These are phyloP conservation scores for Carpatolechia fugitivella DNA, from an alignment of 2,888 invertebrate species.

Conservation along the genomic window DNA sequence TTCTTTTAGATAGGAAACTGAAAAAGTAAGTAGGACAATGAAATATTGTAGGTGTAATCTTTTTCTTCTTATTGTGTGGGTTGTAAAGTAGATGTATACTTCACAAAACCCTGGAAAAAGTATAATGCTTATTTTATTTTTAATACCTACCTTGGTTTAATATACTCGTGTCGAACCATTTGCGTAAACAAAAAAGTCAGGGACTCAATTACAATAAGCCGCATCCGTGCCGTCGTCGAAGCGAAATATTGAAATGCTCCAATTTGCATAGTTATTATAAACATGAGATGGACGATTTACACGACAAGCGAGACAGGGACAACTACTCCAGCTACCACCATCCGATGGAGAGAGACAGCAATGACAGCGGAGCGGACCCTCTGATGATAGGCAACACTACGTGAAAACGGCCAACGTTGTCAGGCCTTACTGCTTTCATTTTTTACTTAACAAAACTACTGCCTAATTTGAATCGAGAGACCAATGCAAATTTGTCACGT, in stretches of 20 bases:
- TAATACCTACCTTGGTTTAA: not conserved
- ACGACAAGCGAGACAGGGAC: conserved; percentile 37
- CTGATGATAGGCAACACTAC: conserved; percentile 17
- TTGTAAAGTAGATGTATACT: not conserved
- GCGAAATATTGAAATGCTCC: conserved; percentile 65
- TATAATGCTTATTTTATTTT: no score
- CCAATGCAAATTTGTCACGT: conserved; percentile 27
- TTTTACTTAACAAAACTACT: conserved; percentile 20
- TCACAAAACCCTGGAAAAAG: no score
- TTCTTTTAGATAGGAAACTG: no score
- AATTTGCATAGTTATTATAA: conserved; percentile 73
- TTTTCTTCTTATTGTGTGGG: no score
- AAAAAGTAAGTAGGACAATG: no score
- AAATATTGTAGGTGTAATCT: no score
- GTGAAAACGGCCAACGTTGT: conserved; percentile 24
- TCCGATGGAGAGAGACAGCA: conserved; percentile 30
- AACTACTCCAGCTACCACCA: not conserved
- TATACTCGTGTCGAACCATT: conserved; percentile 29
- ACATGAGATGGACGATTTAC: conserved; percentile 56
- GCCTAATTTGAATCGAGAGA: conserved; percentile 19
- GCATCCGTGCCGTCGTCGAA: conserved; percentile 51
- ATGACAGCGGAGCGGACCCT: conserved; percentile 26
- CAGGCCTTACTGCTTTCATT: conserved; percentile 25
- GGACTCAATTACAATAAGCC: conserved; percentile 62
- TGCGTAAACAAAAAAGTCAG: conserved; percentile 47